Evolutionary conservation across 2,888 invertebrate genomes (phyloP).

Genomic region (Melolontha melolontha): DNA sequence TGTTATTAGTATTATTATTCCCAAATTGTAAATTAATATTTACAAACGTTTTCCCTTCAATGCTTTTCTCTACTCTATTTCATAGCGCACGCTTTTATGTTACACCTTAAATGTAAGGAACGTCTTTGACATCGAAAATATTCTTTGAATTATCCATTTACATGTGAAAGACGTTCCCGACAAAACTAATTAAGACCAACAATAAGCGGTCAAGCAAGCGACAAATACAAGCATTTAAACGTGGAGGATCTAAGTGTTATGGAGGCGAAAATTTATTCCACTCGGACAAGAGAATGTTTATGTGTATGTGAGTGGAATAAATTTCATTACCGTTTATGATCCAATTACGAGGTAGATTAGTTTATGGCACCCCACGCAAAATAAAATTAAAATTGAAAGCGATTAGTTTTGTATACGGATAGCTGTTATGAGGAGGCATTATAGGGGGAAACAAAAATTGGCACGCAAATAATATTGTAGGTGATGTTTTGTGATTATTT

Average conservation of each 20-base stretch:
- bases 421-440: not conserved
- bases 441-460: not conserved
- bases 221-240: constrained; percentile 25
- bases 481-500: not conserved
- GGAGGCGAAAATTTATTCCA: constrained; percentile 36
- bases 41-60: no score
- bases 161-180: constrained; percentile 24
- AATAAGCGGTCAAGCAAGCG: constrained; percentile 34
- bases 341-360: constrained; percentile 29
- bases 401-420: constrained; percentile 9
- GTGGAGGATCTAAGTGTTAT: constrained; percentile 19
- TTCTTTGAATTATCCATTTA: not conserved
- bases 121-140: constrained; percentile 2
- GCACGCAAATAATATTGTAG: not conserved
- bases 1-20: no score
- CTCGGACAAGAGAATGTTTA: not conserved
- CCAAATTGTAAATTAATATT: no score
- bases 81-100: no score
- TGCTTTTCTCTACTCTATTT: no score
- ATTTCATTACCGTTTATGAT: constrained; percentile 33
- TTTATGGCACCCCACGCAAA: constrained; percentile 34
- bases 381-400: constrained; percentile 28
- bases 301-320: constrained; percentile 29
- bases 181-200: constrained; percentile 23
- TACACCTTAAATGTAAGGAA: not conserved